phyloP scores from a whole-genome alignment of 2,888 invertebrate species.

The Podabrus alpinus region DNA sequence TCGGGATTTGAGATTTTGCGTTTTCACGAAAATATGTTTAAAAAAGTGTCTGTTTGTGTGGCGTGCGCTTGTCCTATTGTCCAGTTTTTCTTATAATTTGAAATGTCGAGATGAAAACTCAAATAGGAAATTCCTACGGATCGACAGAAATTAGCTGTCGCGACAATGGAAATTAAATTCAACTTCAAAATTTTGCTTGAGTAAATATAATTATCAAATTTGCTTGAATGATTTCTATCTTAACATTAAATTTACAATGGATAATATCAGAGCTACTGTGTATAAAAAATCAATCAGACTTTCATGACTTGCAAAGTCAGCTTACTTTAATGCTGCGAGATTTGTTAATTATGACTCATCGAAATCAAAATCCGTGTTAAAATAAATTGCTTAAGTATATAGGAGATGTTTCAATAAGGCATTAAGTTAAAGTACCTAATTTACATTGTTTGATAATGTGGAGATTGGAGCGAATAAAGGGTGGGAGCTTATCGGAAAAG shows the following conservation, averaged over 20 bases:
- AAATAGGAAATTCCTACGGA: neutral
- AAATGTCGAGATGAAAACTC: neutral
- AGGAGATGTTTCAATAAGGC: neutral
- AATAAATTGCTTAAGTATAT: neutral
- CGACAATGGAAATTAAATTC: too few relatives aligned
- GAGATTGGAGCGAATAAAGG: too few relatives aligned
- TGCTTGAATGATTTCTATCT: neutral
- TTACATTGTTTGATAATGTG: too few relatives aligned
- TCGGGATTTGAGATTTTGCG: neutral
- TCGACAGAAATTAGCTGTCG: too few relatives aligned
- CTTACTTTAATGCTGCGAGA: neutral
- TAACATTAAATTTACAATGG: neutral
- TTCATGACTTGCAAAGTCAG: neutral
- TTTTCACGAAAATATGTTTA: neutral
- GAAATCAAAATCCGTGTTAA: neutral
- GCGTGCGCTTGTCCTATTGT: neutral
- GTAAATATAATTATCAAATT: neutral
- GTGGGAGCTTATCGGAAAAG: too few relatives aligned
- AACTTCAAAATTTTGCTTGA: neutral
- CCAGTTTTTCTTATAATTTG: neutral
- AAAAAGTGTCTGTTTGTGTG: neutral
- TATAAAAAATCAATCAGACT: neutral
- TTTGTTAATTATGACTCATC: neutral
- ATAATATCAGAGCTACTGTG: neutral
- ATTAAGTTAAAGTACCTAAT: too few relatives aligned